Conservation (phyloP, 2,888 invertebrate species). For the Litoditis marina region DNA sequence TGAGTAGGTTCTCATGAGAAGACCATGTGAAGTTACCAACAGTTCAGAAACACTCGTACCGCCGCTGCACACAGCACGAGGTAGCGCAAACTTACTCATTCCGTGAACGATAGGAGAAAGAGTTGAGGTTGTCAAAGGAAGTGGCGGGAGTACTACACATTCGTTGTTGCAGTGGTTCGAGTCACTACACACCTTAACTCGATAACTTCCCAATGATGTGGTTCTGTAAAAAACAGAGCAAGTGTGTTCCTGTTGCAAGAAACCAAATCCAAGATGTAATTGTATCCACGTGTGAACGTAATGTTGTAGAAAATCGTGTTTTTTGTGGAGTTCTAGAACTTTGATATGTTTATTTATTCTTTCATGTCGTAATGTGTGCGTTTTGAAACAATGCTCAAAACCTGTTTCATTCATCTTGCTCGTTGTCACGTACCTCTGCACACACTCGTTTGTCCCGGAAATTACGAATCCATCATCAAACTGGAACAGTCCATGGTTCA, state of each 20-base stretch:
- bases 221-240: slow-evolving; percentile 6
- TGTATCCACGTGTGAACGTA: too few species aligned
- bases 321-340: too few species aligned
- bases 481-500: slow-evolving; percentile 10
- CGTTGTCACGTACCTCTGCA: slow-evolving; percentile 16
- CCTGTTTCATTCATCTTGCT: too few species aligned
- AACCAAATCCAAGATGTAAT: too few species aligned
- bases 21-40: too few species aligned
- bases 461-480: slow-evolving; percentile 29
- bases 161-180: slow-evolving; percentile 30
- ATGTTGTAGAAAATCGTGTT: too few species aligned
- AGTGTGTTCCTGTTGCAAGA: too few species aligned
- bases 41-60: too few species aligned
- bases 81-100: slow-evolving; percentile 1
- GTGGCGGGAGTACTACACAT: slow-evolving; percentile 10
- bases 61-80: too few species aligned
- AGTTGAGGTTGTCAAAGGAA: slow-evolving; percentile 2
- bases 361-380: background rate
- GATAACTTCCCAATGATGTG: slow-evolving; percentile 2
- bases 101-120: slow-evolving; percentile 13
- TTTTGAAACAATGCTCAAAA: too few species aligned
- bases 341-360: too few species aligned
- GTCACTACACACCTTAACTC: slow-evolving; percentile 24
- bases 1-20: too few species aligned
- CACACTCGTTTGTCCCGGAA: slow-evolving; percentile 25